Base-by-base conservation (phyloP, 2,113 vertebrate species). In the Hemibates koningsi region DNA sequence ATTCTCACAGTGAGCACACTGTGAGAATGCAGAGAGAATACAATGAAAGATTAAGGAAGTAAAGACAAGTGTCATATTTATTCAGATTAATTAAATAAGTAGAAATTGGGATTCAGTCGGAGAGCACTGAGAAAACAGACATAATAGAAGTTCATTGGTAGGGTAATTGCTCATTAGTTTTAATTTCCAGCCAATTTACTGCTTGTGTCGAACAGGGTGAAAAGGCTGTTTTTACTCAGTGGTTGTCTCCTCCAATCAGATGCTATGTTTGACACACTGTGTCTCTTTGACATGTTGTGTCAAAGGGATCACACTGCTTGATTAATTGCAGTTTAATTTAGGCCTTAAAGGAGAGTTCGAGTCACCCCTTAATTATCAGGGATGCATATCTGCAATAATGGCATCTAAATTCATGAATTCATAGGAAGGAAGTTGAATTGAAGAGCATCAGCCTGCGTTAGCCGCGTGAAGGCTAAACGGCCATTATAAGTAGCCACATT, bases 131-230 rank as follows among this genome's bases (percentile, higher is more conserved):
- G 87, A 94, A 94, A 94, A 93, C 84, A 91, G 78, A 59, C 80
- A 81, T 91, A 93, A 90, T 87, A 86, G 81, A 86, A 89, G 93
- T 94, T 92, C 90, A 94, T 94, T 92, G 83, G 84, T 87, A 76
- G 88, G 86, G 85, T 94, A 94, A 94, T 94, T 94, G 91, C 94
- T 95, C 90, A 95, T 95, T 95, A 95, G 91, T 91, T 94, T 94
- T 90, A 83, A 95, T 93, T 95, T 92, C 81, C 79, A 92, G 84
- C 82, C 92, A 94, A 94, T 94, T 95, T 92, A 82, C 84, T 86
- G 84, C 91, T 84, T 88, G 71, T 91, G 88, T 91, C 5, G 61
- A 95, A 89, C 86, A 84, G 90, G 83, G 80, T 88, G 87, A 93
- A 93, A 93, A 83, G 88, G 73, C 83, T 92, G 89, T 83, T 93